A percentile compares a stretch with the other conserved stretches of the same genome.
Evolutionary conservation across 2,888 invertebrate genomes (phyloP).

Genomic region (Cryptophagus acutangulus): DNA sequence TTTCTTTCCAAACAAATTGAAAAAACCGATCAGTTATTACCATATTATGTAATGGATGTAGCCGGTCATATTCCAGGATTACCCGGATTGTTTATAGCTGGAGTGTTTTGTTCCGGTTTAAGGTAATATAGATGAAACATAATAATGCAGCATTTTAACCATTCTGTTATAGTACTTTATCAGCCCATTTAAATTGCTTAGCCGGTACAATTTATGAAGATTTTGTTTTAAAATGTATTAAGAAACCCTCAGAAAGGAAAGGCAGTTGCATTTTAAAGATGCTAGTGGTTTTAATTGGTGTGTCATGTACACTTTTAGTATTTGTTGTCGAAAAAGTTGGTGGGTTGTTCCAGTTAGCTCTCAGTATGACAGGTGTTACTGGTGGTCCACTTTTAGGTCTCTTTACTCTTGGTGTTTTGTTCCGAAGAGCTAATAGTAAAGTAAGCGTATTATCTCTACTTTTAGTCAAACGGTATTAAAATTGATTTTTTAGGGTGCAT

Average conservation of each 20-base stretch:
- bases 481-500: constrained; percentile 4
- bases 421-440: constrained; percentile 60
- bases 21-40: constrained; percentile 57
- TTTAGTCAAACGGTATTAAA: neutral
- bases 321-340: constrained; percentile 54
- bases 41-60: constrained; percentile 69
- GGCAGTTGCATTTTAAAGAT: constrained; percentile 49
- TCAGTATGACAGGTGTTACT: constrained; percentile 45
- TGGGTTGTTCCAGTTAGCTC: constrained; percentile 55
- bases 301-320: constrained; percentile 68
- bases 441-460: constrained; percentile 37
- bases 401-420: constrained; percentile 64
- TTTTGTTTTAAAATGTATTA: constrained; percentile 55
- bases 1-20: constrained; percentile 50
- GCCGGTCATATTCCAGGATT: constrained; percentile 62
- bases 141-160: neutral
- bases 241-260: constrained; percentile 49
- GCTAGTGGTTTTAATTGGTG: constrained; percentile 44
- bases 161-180: constrained; percentile 52
- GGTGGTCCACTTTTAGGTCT: constrained; percentile 59
- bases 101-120: constrained; percentile 68
- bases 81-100: constrained; percentile 70
- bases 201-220: constrained; percentile 63
- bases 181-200: constrained; percentile 59
- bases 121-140: constrained; percentile 44